These are phyloP conservation scores for Catharus minimus DNA, from an alignment of 2,113 vertebrate species.

Conservation along the genomic window DNA sequence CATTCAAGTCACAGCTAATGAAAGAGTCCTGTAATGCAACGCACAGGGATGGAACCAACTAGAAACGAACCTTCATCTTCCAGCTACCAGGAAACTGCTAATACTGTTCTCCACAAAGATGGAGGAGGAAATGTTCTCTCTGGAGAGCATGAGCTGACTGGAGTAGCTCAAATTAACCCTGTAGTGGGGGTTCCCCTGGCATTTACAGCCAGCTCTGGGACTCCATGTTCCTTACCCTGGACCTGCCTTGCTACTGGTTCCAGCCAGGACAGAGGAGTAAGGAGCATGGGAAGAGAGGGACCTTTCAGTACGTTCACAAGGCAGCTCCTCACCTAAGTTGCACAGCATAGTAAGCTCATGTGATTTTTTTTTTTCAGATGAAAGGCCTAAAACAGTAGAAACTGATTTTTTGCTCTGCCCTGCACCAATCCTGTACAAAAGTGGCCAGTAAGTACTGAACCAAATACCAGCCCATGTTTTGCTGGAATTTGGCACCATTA, in stretches of 20 bases:
- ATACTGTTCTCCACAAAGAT: background rate
- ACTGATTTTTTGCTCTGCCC: slow-evolving; percentile 88
- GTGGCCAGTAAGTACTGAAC: slow-evolving; percentile 90
- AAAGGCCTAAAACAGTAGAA: slow-evolving; percentile 78
- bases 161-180: background rate
- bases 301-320: accelerated
- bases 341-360: background rate
- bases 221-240: background rate
- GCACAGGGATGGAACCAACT: background rate
- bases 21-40: background rate
- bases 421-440: slow-evolving; percentile 82
- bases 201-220: background rate
- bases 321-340: background rate
- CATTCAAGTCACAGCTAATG: background rate
- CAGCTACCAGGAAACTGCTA: background rate
- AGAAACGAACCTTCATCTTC: background rate
- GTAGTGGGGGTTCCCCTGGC: accelerated
- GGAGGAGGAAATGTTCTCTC: background rate
- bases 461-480: background rate
- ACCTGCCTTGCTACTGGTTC: background rate
- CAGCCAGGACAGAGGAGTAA: background rate
- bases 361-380: slow-evolving; percentile 74
- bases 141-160: background rate
- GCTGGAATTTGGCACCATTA: background rate
- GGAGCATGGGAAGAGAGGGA: background rate